These are phyloP conservation scores for Sclerurus mexicanus DNA, from an alignment of 2,113 vertebrate genomes.

Conservation along the genomic window DNA sequence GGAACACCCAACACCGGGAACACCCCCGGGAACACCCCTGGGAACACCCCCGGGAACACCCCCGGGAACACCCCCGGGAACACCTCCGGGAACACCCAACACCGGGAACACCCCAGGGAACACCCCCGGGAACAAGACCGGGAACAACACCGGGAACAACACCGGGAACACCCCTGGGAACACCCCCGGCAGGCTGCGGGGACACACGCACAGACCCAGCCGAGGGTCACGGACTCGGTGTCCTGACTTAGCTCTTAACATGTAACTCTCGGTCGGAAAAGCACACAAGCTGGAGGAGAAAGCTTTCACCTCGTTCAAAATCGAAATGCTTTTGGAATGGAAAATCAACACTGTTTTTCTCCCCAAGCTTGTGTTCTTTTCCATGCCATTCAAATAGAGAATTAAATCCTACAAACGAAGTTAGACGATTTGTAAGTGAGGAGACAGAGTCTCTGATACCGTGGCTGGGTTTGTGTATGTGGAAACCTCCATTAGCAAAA, in stretches of 20 bases:
- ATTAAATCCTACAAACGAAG: not conserved
- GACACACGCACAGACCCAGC: not conserved
- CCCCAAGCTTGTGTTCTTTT: not conserved
- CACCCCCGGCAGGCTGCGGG: not conserved
- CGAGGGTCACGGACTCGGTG: not conserved
- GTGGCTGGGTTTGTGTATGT: not conserved
- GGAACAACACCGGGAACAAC: too few species aligned
- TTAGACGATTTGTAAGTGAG: not conserved
- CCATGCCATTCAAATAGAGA: not conserved
- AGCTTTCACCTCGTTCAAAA: not conserved
- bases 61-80: too few species aligned
- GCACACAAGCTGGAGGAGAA: not conserved
- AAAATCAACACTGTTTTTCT: not conserved
- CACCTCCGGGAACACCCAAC: too few species aligned
- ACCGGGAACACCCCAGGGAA: too few species aligned
- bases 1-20: too few species aligned
- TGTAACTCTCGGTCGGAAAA: not conserved
- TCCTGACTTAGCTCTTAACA: not conserved
- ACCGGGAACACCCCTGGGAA: too few species aligned
- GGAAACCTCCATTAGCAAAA: not conserved
- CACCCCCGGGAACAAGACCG: too few species aligned
- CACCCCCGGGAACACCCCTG: too few species aligned
- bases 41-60: too few species aligned
- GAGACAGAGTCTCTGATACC: not conserved
- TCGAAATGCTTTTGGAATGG: not conserved